Base-by-base conservation (phyloP, 1,140 invertebrate species). In the Lasioglossum baleicum region DNA sequence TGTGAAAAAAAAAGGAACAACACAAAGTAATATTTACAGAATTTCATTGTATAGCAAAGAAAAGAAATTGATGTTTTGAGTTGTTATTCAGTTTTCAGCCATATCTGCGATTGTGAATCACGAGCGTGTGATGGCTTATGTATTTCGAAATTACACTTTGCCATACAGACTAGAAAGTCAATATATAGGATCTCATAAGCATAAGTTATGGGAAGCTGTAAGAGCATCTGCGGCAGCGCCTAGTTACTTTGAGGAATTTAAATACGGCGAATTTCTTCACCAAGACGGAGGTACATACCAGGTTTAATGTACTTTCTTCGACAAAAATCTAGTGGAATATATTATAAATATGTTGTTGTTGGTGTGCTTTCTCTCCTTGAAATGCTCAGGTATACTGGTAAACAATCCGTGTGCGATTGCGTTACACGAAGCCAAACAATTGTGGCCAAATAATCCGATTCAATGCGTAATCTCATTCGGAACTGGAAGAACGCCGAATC, bases 371-470 rank as follows among this genome's bases (percentile, higher is more conserved):
- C 17, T n/a, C n/a, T n/a, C n/a, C n/a, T n/a, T 60, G 44, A 22
- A 96, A 95, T 97, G 97, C 93, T 96, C 96, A 86, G 98, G 98
- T 20, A 95, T 98, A 83, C 92, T 98, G 88, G 95, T 96, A 0
- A 99, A 99, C 93, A 99, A 99, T 93, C 98, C 98, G 1, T 96
- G 97, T 20, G 96, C 97, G 2, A 95, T 99, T 4, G 98, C 97
- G 0, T 94, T 99, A 56, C 97, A 98, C 87, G 98, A 99, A 93
- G 96, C 97, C 0, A 95, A 95, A 88, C 94, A 96, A 58, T 90
- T 99, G 17, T 99, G 97, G 96, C 97, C 97, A 3, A 94, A 96
- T 75, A 95, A 94, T 87, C 92, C 94, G 0, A 94, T 98, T 63
- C 96, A 97, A 80, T 98, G 97, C 91, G 95, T 99, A 1, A 94